Conservation (phyloP, 64 coral and sea anemone genomes). For the Catalaphyllia jardinei region DNA sequence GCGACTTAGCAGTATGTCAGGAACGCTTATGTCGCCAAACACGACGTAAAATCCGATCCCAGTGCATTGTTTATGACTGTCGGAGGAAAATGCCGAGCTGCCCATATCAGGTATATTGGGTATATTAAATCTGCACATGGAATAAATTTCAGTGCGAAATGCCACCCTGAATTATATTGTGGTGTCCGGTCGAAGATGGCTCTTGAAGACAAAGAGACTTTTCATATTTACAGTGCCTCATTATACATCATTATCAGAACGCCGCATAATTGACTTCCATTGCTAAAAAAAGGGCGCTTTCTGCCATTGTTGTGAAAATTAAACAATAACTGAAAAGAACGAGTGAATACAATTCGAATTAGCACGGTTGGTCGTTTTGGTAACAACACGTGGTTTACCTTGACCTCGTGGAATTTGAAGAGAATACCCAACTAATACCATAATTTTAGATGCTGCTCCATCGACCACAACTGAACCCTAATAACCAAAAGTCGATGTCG, state of each 20-base stretch:
- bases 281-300: constrained; percentile 4
- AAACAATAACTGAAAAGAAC: background rate
- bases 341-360: background rate
- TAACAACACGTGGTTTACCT: constrained; percentile 29
- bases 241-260: constrained; percentile 14
- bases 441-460: background rate
- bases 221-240: constrained; percentile 1
- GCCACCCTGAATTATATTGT: constrained; percentile 36
- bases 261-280: background rate
- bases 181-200: background rate
- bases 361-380: constrained; percentile 4
- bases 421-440: background rate
- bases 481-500: no score
- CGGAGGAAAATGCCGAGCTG: background rate
- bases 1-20: background rate
- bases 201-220: background rate
- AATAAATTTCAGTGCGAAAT: constrained; percentile 35
- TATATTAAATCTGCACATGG: constrained; percentile 27
- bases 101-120: background rate
- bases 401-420: constrained; percentile 16
- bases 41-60: background rate
- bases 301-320: constrained; percentile 13
- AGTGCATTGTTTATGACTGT: background rate
- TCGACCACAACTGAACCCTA: no score
- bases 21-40: background rate